Percentiles rank a stretch among this genome's conserved stretches.
These are phyloP conservation scores for Drosophila auraria DNA, from an alignment of 1,140 invertebrate genomes.

Conservation along the genomic window DNA sequence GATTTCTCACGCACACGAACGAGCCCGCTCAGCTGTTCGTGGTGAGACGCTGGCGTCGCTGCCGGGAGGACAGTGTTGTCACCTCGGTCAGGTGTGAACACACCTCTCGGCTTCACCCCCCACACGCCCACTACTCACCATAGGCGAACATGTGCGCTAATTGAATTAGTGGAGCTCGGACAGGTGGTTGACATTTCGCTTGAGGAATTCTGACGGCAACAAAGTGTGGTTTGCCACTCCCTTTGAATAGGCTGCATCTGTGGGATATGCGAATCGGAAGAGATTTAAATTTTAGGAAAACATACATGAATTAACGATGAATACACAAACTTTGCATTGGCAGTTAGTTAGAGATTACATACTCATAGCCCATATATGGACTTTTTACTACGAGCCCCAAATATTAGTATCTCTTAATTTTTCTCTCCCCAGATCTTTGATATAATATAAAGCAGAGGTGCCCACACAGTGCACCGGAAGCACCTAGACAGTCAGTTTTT, in stretches of 20 bases:
- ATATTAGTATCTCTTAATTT: too few species aligned
- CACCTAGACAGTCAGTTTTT: too few species aligned
- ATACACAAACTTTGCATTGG: too few species aligned
- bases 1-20: constrained; percentile 47
- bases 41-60: constrained; percentile 37
- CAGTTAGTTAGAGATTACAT: too few species aligned
- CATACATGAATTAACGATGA: too few species aligned
- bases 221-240: constrained; percentile 10
- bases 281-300: neutral
- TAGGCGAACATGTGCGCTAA: constrained; percentile 66
- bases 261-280: neutral
- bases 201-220: constrained; percentile 2
- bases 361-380: too few species aligned
- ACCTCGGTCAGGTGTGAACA: constrained; percentile 23
- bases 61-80: constrained; percentile 25
- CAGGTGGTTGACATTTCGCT: constrained; percentile 74
- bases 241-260: neutral
- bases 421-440: too few species aligned
- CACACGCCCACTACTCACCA: constrained; percentile 25
- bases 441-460: too few species aligned
- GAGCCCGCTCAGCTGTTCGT: constrained; percentile 51
- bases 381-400: too few species aligned
- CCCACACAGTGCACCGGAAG: too few species aligned
- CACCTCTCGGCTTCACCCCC: constrained; percentile 23
- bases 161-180: constrained; percentile 74